Evolutionary conservation across 2,888 invertebrate species (phyloP), one percentile per base, ranked within the genome.

Genomic region (Choristoneura rosaceana): DNA sequence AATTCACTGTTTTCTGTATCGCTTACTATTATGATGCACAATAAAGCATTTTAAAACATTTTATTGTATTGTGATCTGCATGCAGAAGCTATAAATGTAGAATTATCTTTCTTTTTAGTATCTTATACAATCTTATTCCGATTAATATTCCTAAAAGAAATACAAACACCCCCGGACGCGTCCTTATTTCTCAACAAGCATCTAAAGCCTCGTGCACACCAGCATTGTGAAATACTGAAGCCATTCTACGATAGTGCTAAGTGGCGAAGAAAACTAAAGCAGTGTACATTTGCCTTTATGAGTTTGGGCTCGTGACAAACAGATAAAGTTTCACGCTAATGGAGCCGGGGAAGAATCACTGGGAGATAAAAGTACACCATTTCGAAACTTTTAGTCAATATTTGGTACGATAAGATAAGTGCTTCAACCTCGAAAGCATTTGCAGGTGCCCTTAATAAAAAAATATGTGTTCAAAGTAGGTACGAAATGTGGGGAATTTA

Each of bases 241-340:
- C 65, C 38, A 59, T 73, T 76, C 71, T 79, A 70, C 76, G n/a
- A 63, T 43, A 70, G 74, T 77, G 84, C 81, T 86, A 86, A 86
- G 80, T 83, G 84, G 82, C 78, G 75, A 55, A 63, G 80, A 83
- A 80, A 83, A 81, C 78, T 76, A 68, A 17, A 58, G 58, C 69
- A 66, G 75, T 83, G 79, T 84, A 75, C 80, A 76, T 69, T 74
- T 75, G 76, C 76, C 78, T 77, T 81, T 64, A 64, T 45, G n/a
- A 80, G 74, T 77, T 80, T 79, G 78, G 79, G 79, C 82, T 82
- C 85, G 88, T 89, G 89, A 87, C 88, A 85, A 83, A 85, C 81
- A 86, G 88, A 90, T 89, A 89, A 87, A 82, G 78, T 83, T 81
- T 84, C 83, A 77, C 70, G 80, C 86, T 90, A 91, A 90, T 90